Evolutionary conservation across 2,797 vertebrate genomes (phyloP), one percentile per base, ranked within the genome.

Genomic region (Discoglossus pictus): DNA sequence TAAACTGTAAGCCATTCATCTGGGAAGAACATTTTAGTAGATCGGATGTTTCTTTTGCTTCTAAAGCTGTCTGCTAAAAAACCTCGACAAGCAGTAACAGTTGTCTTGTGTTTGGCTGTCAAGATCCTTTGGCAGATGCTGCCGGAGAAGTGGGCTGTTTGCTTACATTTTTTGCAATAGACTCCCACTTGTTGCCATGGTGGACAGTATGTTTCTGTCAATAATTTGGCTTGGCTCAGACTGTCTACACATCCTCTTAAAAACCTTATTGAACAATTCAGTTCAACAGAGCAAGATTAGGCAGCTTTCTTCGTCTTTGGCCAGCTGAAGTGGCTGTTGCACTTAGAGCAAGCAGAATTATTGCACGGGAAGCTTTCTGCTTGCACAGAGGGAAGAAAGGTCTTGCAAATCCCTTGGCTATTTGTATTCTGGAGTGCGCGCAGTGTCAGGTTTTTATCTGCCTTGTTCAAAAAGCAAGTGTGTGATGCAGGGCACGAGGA

Each of bases 171-270:
- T 86, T 80, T 79, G 76, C 80, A 82, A 56, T 73, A 61, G 83
- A 83, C 75, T 78, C 76, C 79, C 78, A 80, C 86, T 83, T 86
- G 89, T 91, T 90, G 85, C 90, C 82, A 86, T 89, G 87, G 87
- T 53, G 78, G 84, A 78, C 83, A 56, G 79, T 69, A 61, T 81
- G 83, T 86, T 88, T 86, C 88, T 84, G 82, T 88, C 86, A 89
- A 82, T 87, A 87, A 89, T 88, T 86, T 86, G 82, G 85, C 84
- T 82, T 79, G 75, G 80, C 6, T 1, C 23, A 52, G 77, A 76
- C 81, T 82, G 79, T 80, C 82, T 3, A 52, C 82, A n/a, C 83
- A 79, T 82, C 79, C 76, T 84, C 80, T 86, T 76, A 74, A 71
- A n/a, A 83, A 83, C 81, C 83, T 85, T 76, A 81, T 84, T 84